These are phyloP conservation scores for Saccostrea echinata DNA, from an alignment of 1,140 invertebrate genomes.

Conservation along the genomic window DNA sequence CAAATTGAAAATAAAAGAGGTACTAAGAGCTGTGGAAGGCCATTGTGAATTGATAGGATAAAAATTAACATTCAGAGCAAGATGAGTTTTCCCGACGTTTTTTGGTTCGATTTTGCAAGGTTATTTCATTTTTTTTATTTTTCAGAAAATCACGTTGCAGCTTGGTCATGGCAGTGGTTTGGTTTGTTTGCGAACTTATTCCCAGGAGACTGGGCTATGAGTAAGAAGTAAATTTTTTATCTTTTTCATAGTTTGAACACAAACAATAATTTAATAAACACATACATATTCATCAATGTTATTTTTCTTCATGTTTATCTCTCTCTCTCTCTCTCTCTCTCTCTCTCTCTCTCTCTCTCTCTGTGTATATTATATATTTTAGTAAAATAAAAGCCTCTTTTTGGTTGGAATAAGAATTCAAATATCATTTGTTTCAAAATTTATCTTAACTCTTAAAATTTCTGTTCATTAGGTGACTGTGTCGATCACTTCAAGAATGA, in stretches of 20 bases:
- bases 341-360: too few relatives aligned
- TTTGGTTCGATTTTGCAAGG: too few relatives aligned
- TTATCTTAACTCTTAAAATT: not conserved
- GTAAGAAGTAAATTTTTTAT: constrained; percentile 39
- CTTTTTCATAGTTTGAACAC: too few relatives aligned
- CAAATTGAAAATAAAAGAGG: too few relatives aligned
- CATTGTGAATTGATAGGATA: too few relatives aligned
- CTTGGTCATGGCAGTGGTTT: constrained; percentile 70
- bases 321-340: not conserved
- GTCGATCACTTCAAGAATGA: constrained; percentile 59
- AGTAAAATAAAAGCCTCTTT: too few relatives aligned
- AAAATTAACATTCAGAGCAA: too few relatives aligned
- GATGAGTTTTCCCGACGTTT: too few relatives aligned
- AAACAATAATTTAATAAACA: not conserved
- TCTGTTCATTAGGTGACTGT: constrained; percentile 58
- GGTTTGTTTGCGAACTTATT: constrained; percentile 63
- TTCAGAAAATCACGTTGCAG: constrained; percentile 63
- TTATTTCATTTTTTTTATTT: not conserved
- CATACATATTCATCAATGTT: not conserved
- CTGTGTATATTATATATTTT: too few relatives aligned
- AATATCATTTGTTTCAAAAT: too few relatives aligned
- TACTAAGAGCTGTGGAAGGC: too few relatives aligned
- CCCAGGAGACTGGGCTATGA: constrained; percentile 65
- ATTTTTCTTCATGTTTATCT: not conserved
- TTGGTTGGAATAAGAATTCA: too few relatives aligned